Evolutionary conservation across 2,113 vertebrate species (phyloP), one percentile per base, ranked within the genome.

Genomic region (Pedionomus torquatus): DNA sequence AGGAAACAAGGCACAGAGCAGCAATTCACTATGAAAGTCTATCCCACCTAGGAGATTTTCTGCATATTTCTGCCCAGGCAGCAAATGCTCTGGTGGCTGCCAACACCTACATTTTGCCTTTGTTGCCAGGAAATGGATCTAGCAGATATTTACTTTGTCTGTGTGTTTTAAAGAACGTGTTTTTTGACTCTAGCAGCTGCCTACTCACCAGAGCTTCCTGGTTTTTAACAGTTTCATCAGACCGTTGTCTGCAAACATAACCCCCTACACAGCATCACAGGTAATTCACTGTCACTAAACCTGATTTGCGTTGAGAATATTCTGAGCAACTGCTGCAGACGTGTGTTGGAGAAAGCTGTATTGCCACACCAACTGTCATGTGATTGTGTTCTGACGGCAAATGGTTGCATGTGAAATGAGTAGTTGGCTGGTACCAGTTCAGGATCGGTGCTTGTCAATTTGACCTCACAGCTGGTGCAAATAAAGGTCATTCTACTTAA

Each of bases 81-180:
- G 68, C 28, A 66, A 80, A 51, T 0, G 0, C 24, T 52, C 26
- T 0, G 2, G 19, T 52, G 39, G 20, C 19, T 8, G 11, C 52
- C 43, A 75, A 51, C 43, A 55, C 20, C 43, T 66, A 26, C 12
- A 51, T 11, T 37, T 83, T 54, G 25, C 13, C 41, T 77, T 48
- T 80, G 16, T 58, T 7, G 1, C 14, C 55, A 63, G 66, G 33
- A 90, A 66, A 37, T 5, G 1, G 8, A 52, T 76, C 13, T 17
- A 33, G 17, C 8, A 43, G 20, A 66, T 83, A 58, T 93, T 87
- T 37, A 61, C 31, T 4, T 43, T 58, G 11, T 28, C 63, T 57
- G 3, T n/a, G 5, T 71, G 30, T 49, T 90, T 90, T 41, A 20
- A 46, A 46, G 46, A 10, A 44, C 17, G 17, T 24, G 10, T 24